Evolutionary conservation across 2,888 invertebrate genomes (phyloP).

Genomic region (Lottia scabra): DNA sequence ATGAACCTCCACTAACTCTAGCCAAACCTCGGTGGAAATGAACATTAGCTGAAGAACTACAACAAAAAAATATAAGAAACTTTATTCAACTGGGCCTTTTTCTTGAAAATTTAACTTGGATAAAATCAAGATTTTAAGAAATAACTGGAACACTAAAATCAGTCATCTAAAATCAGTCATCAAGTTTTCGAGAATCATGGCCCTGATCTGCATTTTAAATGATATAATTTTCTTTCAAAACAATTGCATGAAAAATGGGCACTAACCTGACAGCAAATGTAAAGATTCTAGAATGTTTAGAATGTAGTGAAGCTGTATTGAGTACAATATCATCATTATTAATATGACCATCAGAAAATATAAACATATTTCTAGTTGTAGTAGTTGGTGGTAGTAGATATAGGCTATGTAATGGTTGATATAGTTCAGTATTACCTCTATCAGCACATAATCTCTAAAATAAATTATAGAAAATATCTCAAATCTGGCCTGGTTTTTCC

Average conservation of each 20-base stretch:
- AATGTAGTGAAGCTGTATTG: slow-evolving; percentile 35
- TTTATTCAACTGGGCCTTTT: no score
- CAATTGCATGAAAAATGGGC: neutral
- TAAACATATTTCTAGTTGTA: slow-evolving; percentile 54
- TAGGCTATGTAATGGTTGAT: slow-evolving; percentile 51
- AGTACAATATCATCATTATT: slow-evolving; percentile 55
- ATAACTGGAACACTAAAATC: no score
- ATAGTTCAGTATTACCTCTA: slow-evolving; percentile 63
- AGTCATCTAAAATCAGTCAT: no score
- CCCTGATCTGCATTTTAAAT: no score
- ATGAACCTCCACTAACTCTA: slow-evolving; percentile 59
- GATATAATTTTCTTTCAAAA: no score
- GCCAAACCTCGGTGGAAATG: slow-evolving; percentile 58
- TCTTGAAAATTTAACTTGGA: no score
- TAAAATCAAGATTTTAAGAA: no score
- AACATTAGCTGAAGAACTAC: slow-evolving; percentile 53
- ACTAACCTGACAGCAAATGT: slow-evolving; percentile 60
- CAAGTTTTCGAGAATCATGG: no score
- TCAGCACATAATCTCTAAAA: slow-evolving; percentile 43
- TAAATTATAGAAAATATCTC: neutral
- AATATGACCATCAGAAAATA: slow-evolving; percentile 65
- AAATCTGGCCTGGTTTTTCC: neutral
- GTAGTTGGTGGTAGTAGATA: slow-evolving; percentile 51
- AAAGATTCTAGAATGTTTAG: slow-evolving; percentile 55
- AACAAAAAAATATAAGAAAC: no score